These are phyloP conservation scores for Sesamia nonagrioides DNA, from an alignment of 1,140 invertebrate genomes.

Conservation along the genomic window DNA sequence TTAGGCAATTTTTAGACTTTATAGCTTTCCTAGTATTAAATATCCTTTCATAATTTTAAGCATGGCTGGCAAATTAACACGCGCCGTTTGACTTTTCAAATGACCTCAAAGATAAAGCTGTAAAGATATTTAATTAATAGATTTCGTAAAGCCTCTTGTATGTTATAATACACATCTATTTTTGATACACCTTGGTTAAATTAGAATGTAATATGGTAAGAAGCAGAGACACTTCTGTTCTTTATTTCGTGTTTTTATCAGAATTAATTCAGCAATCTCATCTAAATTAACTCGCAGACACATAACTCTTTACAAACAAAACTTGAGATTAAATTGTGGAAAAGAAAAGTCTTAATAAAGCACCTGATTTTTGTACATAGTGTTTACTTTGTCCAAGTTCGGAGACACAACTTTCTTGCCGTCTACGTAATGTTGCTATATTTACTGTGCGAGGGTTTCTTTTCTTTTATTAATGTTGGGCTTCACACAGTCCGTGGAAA, in stretches of 20 bases:
- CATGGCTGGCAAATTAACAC: too few species aligned
- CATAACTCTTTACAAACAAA: not conserved
- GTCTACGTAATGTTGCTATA: not conserved
- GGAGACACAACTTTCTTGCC: not conserved
- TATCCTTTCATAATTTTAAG: not conserved
- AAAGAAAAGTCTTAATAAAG: not conserved
- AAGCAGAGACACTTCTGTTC: too few species aligned
- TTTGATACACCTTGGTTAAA: too few species aligned
- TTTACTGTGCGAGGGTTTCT: not conserved
- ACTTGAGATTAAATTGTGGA: not conserved
- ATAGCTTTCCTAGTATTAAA: not conserved
- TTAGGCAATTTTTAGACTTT: not conserved
- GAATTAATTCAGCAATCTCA: slow-evolving; percentile 1
- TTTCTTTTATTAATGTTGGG: slow-evolving; percentile 1
- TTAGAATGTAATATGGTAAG: too few species aligned
- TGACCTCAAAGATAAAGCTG: too few species aligned
- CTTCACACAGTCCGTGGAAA: not conserved
- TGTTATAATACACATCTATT: too few species aligned
- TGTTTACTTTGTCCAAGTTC: slow-evolving; percentile 10
- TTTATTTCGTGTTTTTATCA: not conserved
- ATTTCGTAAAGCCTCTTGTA: too few species aligned
- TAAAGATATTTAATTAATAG: too few species aligned
- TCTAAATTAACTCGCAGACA: not conserved
- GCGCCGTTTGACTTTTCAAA: too few species aligned
- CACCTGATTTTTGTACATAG: not conserved